These are phyloP conservation scores for Falco peregrinus DNA, from an alignment of 2,797 vertebrate genomes.

Conservation along the genomic window DNA sequence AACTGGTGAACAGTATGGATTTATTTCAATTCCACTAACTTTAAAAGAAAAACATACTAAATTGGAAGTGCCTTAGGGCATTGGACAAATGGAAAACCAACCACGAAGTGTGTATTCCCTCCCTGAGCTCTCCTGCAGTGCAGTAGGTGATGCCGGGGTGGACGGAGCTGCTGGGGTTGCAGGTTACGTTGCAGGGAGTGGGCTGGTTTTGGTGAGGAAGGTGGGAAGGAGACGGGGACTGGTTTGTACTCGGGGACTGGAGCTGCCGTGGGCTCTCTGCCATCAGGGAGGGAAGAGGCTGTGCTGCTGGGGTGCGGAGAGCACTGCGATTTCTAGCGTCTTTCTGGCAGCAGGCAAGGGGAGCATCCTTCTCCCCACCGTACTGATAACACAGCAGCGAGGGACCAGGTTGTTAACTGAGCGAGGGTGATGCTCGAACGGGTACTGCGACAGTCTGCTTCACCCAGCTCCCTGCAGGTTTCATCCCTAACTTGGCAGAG, in stretches of 20 bases:
- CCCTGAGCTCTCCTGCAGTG: background rate
- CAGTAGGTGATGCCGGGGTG: background rate
- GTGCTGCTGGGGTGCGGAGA: background rate
- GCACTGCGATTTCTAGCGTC: background rate
- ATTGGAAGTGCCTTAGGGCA: background rate
- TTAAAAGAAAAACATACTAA: slow-evolving; percentile 25
- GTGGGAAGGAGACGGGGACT: background rate
- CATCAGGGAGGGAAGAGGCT: background rate
- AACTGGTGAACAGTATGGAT: slow-evolving; percentile 7
- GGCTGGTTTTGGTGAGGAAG: background rate
- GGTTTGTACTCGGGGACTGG: background rate
- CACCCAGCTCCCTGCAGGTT: background rate
- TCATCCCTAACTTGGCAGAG: background rate
- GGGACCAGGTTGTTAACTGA: fast-evolving
- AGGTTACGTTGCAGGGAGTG: fast-evolving
- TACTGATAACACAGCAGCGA: fast-evolving
- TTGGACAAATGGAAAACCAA: background rate
- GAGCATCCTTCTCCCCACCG: fast-evolving
- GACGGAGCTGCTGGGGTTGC: background rate
- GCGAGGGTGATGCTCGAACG: fast-evolving
- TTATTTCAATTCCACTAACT: slow-evolving; percentile 51
- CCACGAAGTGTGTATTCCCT: background rate
- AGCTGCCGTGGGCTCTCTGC: fast-evolving
- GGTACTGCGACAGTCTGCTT: background rate
- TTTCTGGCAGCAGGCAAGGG: background rate